Conservation (phyloP, 2,113 vertebrate species). For the Entelurus aequoreus region DNA sequence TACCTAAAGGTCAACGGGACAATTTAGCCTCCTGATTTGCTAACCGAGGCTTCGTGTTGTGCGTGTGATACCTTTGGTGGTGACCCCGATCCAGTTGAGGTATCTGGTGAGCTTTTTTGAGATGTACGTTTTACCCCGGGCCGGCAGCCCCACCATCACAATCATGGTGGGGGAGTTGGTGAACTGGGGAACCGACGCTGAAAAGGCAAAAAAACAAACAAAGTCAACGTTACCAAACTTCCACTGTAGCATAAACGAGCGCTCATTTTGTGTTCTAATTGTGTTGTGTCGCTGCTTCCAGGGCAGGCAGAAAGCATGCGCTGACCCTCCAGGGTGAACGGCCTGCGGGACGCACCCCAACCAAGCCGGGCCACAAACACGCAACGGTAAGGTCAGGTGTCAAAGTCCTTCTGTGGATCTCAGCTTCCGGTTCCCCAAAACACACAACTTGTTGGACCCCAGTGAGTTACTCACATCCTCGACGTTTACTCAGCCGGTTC, state of each 20-base stretch:
- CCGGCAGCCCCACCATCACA: constrained; percentile 85
- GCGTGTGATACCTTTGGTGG: constrained; percentile 76
- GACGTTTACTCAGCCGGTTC: constrained; percentile 68
- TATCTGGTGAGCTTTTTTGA: constrained; percentile 87
- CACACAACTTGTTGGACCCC: neutral
- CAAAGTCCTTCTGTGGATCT: neutral
- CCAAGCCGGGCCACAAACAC: neutral
- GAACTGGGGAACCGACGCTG: constrained; percentile 86
- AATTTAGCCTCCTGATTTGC: no score
- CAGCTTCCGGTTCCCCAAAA: no score
- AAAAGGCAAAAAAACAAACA: constrained; percentile 22
- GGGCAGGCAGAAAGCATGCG: neutral
- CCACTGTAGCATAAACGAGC: no score
- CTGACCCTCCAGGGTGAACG: constrained; percentile 42
- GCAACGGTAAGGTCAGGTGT: neutral
- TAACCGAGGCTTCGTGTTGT: no score
- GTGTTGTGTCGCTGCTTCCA: no score
- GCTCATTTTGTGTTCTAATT: no score
- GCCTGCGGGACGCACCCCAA: constrained; percentile 16
- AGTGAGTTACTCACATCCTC: constrained; percentile 72
- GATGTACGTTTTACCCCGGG: constrained; percentile 88
- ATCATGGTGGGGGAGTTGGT: constrained; percentile 90
- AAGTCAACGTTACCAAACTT: neutral
- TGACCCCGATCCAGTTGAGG: constrained; percentile 88
- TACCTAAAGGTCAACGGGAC: no score